Conservation (phyloP, 1,140 invertebrate genomes). For the Rhyacophila brunnea region DNA sequence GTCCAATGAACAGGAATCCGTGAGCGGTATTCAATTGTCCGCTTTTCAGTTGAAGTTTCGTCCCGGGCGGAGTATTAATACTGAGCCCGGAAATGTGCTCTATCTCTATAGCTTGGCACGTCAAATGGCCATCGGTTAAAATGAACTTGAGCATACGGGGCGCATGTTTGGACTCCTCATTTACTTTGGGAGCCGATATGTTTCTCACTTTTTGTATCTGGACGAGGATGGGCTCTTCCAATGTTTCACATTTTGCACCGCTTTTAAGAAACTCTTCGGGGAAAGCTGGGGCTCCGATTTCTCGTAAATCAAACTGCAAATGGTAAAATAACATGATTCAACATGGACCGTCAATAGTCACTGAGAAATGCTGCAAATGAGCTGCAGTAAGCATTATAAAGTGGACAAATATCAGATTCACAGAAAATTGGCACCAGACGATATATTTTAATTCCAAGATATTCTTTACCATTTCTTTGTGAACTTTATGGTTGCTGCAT, state of each 20-base stretch:
- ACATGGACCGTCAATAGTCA: constrained; percentile 25
- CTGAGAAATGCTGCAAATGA: neutral
- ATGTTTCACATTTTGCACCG: constrained; percentile 49
- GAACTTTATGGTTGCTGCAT: too few relatives aligned
- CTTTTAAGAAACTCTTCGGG: constrained; percentile 59
- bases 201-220: constrained; percentile 88
- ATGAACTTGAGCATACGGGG: constrained; percentile 80
- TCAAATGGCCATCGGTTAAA: constrained; percentile 80
- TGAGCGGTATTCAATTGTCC: constrained; percentile 59
- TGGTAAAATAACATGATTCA: constrained; percentile 30
- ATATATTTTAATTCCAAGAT: too few relatives aligned
- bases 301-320: constrained; percentile 74
- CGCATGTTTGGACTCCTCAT: constrained; percentile 79
- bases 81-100: constrained; percentile 65
- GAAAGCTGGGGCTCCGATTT: constrained; percentile 65
- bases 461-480: too few relatives aligned
- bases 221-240: constrained; percentile 71
- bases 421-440: too few relatives aligned
- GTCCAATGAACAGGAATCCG: constrained; percentile 70
- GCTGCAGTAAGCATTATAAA: neutral
- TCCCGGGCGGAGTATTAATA: constrained; percentile 74
- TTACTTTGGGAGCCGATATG: constrained; percentile 84
- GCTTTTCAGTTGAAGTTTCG: constrained; percentile 63
- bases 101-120: constrained; percentile 74
- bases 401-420: too few relatives aligned